Conservation (phyloP, 2,113 vertebrate species). For the Daboia siamensis region DNA sequence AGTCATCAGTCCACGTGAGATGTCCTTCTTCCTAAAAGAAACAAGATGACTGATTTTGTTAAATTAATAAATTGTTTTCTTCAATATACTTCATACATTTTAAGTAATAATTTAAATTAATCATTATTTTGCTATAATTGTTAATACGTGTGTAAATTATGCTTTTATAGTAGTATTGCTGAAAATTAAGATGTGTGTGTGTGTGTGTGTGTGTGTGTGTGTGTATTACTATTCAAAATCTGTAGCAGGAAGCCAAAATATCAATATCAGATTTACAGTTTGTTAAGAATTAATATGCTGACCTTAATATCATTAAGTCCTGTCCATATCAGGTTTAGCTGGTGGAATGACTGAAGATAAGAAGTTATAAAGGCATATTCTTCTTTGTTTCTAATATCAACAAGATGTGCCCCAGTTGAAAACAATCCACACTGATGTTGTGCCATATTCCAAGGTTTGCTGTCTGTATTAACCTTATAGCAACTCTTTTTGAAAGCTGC, state of each 20-base stretch:
- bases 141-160: neutral
- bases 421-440: constrained; percentile 61
- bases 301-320: constrained; percentile 81
- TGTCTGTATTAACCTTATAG: constrained; percentile 67
- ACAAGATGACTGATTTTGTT: neutral
- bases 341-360: constrained; percentile 67
- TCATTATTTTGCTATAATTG: neutral
- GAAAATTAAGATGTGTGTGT: neutral
- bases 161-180: neutral
- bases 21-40: constrained; percentile 76
- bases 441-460: constrained; percentile 72
- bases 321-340: constrained; percentile 80
- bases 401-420: constrained; percentile 70
- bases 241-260: neutral
- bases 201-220: neutral
- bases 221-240: neutral
- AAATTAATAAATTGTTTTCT: neutral
- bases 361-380: constrained; percentile 73
- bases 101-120: neutral
- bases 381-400: constrained; percentile 71
- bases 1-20: constrained; percentile 79
- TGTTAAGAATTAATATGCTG: constrained; percentile 11
- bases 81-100: neutral
- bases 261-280: neutral
- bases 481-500: constrained; percentile 75